Base-by-base conservation (phyloP, 2,797 vertebrate species). In the Peromyscus eremicus region DNA sequence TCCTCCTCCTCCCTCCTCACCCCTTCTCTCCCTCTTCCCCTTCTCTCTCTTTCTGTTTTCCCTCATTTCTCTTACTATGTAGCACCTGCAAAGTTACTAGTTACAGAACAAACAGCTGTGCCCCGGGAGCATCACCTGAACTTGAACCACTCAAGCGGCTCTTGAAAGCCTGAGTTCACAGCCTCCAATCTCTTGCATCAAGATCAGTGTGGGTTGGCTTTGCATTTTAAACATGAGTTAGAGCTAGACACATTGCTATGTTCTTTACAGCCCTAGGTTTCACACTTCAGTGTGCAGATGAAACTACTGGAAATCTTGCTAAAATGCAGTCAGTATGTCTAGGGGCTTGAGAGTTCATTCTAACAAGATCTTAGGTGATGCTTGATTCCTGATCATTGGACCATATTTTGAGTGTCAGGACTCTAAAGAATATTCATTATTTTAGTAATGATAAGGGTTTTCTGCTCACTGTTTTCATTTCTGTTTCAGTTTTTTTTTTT, bases 391-490 rank as follows among this genome's bases (percentile, higher is more conserved):
- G 27, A 68, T 49, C 27, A 27, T 82, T 85, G 81, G 34, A 49
- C 19, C 40, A 37, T 27, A 81, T 37, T 52, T 34, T 92, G 37
- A 89, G 25, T n/a, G 40, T 34, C 76, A 80, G 85, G 10, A 7
- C 11, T 86, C 46, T 83, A 6, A 29, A 91, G 77, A 94, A 37
- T 92, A 68, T 49, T 49, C 27, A 34, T 55, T 88, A 70, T 79
- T 92, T 94, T 70, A 89, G 19, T 17, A n/a, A 71, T 17, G 40
- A 46, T 82, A 70, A 81, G 68, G 34, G 17, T 82, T 82, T 70
- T 94, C 68, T 92, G n/a, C 23, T 88, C 29, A 23, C 23, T 12
- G 23, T 81, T 95, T 60, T 93, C 7, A 76, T 89, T 81, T 83
- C 29, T 43, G 17, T 79, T 90, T 23, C 68, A 13, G 2, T 13